Evolutionary conservation across 2,888 invertebrate species (phyloP), one percentile per base, ranked within the genome.

Genomic region (Apotomis turbidana): DNA sequence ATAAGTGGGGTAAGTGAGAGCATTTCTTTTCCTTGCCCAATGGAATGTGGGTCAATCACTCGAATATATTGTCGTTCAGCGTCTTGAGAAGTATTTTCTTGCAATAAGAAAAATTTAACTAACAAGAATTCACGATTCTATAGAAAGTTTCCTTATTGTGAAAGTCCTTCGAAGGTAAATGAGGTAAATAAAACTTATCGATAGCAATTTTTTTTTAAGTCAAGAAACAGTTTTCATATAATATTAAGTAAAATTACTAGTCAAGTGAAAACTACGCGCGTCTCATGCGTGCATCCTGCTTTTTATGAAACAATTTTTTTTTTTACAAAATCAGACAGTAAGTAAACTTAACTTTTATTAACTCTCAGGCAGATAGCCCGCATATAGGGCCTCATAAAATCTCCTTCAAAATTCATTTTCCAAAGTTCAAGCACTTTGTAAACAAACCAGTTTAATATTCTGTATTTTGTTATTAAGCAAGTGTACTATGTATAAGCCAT

Each of bases 11-110:
- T 67, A 75, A 74, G 67, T 68, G 60, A 68, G 62, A 71, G 73
- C 79, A 80, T 80, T 82, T 83, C 82, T 84, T 86, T 84, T 80
- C 80, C 79, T 84, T 81, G 78, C 79, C 77, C 64, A 69, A 66
- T 66, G 55, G 15, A 83, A 89, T 89, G 82, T 86, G 83, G 89
- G 88, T 88, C 87, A 86, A 88, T 87, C 85, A 78, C 81, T 82
- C 86, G 83, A 83, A 87, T 87, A 83, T 87, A 77, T 61, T 68
- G 70, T 57, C 36, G 38, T 49, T 44, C 36, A 38, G 69, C n/a
- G 15, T 58, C 54, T 52, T 58, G 15, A 46, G 27, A 60, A 52
- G 12, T 46, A 61, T 67, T 67, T 71, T 51, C 57, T 62, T 58
- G 5, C 15, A 15, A 0, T 4, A 54, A 27, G 15, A 15, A 15